Base-by-base conservation (phyloP, 2,888 invertebrate species). In the Folsomia manolachei region DNA sequence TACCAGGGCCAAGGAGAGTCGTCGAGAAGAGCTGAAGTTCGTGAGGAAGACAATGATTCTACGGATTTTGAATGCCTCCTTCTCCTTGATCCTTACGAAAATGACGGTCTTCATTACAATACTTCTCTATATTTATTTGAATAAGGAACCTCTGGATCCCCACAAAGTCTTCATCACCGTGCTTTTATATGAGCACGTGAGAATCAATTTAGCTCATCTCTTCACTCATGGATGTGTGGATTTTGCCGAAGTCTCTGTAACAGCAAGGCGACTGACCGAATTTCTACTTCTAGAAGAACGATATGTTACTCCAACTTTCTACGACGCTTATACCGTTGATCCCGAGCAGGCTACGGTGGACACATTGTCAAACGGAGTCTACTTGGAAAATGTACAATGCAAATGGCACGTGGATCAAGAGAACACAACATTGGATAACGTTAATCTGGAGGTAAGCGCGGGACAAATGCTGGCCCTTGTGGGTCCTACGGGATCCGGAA, bases 391-490 rank as follows among this genome's bases (percentile, higher is more conserved):
- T 25, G 25, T 73, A 56, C 25, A 66, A 4, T 73, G 73, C 60
- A 67, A 63, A 25, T 73, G 73, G 73, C 25, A 19, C n/a, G 24
- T 51, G 7, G 52, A 52, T 9, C 67, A 63, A 1, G 70, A 70
- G 7, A 11, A n/a, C 23, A 64, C 53, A 24, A 27, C 27, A 18
- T 24, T 73, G 19, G 19, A 56, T 18, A 51, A 71, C 19, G 69
- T 74, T 7, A 71, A 52, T 24, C 25, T 74, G 1, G 24, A 39
- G 25, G 56, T 65, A 4, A 18, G n/a, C 2, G 56, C 25, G 89
- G 90, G 90, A 27, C 88, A 89, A 82, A 82, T 91, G 52, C 89
- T 90, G n/a, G 86, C 91, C 81, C 87, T 94, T 1, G 90, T 93
- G 25, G 94, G 94, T 0, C 87, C 89, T 79, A 91, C 91, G 64